A percentile compares a stretch with the other conserved stretches of the same genome.
These are phyloP conservation scores for Cecidostiba fungosa DNA, from an alignment of 2,888 invertebrate species.

Conservation along the genomic window DNA sequence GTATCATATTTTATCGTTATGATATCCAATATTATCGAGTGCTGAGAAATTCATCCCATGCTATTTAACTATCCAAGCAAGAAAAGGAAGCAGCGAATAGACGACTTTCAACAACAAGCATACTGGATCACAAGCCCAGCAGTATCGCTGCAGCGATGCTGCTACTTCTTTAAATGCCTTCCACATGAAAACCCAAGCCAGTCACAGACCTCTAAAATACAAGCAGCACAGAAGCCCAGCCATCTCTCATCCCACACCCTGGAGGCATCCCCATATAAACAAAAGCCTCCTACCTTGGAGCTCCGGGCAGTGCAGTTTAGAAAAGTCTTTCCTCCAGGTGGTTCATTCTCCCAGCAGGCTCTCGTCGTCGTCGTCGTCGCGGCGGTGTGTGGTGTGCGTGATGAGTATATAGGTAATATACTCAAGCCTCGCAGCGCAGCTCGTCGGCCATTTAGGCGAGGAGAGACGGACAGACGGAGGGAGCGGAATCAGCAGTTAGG, in stretches of 20 bases:
- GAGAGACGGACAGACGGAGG: conserved; percentile 12
- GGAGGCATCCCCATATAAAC: neutral
- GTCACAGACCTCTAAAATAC: neutral
- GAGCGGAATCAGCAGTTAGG: conserved; percentile 22
- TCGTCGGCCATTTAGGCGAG: conserved; percentile 58
- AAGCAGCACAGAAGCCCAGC: neutral
- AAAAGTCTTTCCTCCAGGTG: neutral
- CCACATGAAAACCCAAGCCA: neutral
- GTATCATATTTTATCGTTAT: too few species aligned
- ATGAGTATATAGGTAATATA: neutral
- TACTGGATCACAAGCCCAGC: neutral
- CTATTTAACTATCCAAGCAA: too few species aligned
- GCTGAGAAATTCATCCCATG: too few species aligned
- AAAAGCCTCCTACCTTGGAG: neutral
- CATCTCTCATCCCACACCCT: neutral
- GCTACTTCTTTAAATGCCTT: neutral
- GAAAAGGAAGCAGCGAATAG: neutral
- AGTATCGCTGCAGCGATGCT: neutral
- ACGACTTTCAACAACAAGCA: neutral
- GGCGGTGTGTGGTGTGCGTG: neutral
- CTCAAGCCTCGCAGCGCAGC: conserved; percentile 31
- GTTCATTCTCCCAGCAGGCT: neutral
- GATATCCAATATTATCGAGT: too few species aligned
- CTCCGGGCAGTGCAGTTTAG: conserved; percentile 3
- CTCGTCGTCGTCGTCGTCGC: conserved; percentile 8